Percentiles rank a stretch among this genome's conserved stretches.
phyloP scores from a whole-genome alignment of 2,888 invertebrate genomes.

The Gymnoscelis rufifasciata region DNA sequence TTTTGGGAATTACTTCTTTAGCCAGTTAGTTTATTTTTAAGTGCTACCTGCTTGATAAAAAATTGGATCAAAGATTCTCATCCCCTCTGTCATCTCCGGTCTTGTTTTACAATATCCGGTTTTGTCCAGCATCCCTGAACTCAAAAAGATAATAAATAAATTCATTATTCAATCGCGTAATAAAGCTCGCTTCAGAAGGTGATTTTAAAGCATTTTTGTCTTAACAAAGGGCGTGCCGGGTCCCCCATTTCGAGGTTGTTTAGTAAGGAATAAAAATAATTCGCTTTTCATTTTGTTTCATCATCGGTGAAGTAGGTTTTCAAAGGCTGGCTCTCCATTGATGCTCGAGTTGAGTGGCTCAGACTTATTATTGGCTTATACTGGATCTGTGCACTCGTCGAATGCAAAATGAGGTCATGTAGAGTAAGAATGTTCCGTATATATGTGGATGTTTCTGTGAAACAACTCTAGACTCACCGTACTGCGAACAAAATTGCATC shows the following conservation, averaged over 20 bases:
- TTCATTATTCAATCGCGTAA: constrained; percentile 26
- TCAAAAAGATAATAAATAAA: constrained; percentile 24
- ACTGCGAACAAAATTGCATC: too few species aligned
- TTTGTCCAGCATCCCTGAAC: constrained; percentile 1
- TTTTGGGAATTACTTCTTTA: too few species aligned
- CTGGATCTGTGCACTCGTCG: constrained; percentile 52
- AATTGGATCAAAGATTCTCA: neutral
- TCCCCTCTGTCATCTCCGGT: neutral
- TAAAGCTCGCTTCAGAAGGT: constrained; percentile 39
- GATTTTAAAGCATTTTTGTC: constrained; percentile 51
- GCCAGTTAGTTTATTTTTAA: too few species aligned
- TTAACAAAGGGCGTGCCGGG: constrained; percentile 46
- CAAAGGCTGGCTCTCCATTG: constrained; percentile 66
- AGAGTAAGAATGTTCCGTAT: constrained; percentile 12
- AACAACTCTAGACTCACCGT: neutral
- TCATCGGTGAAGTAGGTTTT: constrained; percentile 56
- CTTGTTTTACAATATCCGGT: neutral
- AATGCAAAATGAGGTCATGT: constrained; percentile 65
- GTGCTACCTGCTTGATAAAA: too few species aligned
- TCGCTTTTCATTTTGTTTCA: constrained; percentile 64
- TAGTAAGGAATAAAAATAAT: constrained; percentile 67
- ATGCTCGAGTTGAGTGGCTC: constrained; percentile 59
- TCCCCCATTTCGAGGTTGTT: constrained; percentile 46
- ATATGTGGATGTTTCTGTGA: constrained; percentile 14
- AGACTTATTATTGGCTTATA: constrained; percentile 72